A percentile compares a stretch with the other conserved stretches of the same genome.
Evolutionary conservation across 1,140 invertebrate genomes (phyloP).

Genomic region (Aleiodes sp.): DNA sequence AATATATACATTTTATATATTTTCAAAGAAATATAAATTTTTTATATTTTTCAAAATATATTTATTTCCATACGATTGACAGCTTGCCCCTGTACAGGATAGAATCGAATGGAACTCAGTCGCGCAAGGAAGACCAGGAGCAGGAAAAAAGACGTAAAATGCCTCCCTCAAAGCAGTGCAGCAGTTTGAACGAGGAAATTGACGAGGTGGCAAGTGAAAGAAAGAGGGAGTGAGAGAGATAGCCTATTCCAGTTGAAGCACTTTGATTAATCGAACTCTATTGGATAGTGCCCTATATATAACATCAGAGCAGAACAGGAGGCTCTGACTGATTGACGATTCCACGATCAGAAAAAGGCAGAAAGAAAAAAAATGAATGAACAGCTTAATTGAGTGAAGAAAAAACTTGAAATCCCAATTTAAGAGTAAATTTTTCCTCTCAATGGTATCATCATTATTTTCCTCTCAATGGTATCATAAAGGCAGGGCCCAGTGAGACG

Average conservation of each 20-base stretch:
- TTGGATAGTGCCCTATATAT: constrained; percentile 16
- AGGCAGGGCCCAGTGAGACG: no score
- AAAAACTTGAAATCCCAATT: no score
- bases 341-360: not conserved
- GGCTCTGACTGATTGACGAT: constrained; percentile 15
- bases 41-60: no score
- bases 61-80: no score
- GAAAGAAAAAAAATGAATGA: not conserved
- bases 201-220: constrained; percentile 41
- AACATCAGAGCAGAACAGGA: not conserved
- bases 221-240: constrained; percentile 37
- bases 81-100: not conserved
- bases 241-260: constrained; percentile 9
- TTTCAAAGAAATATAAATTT: no score
- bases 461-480: no score
- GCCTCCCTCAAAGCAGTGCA: not conserved
- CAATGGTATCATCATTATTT: no score
- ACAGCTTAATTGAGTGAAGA: not conserved
- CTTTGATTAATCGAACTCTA: constrained; percentile 18
- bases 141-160: constrained; percentile 1
- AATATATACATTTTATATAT: no score
- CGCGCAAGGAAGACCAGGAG: no score
- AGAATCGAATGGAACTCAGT: constrained; percentile 8
- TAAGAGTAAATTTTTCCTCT: no score
- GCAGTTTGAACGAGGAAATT: constrained; percentile 27